Base-by-base conservation (phyloP, 2,797 vertebrate species). In the Perodicticus potto region DNA sequence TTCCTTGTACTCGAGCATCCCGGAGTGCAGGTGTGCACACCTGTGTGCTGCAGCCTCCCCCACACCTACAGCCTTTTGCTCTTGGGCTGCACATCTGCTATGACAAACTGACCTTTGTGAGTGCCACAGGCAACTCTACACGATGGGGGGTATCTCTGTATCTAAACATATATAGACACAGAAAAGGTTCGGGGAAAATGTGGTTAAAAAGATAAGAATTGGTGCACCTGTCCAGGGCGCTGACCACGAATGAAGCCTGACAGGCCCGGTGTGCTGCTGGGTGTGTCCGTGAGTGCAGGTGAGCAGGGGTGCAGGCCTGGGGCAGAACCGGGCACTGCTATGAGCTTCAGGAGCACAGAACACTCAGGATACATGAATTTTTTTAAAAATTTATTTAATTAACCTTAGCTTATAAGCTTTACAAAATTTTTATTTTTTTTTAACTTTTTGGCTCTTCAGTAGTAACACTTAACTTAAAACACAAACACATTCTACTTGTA, bases 1-100 rank as follows among this genome's bases (percentile, higher is more conserved):
- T 70, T 37, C 20, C 20, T 7, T 6, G 5, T 53, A 19, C 53
- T 0, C 12, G 29, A 77, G 13, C 29, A 20, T n/a, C 10, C 45
- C 49, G 7, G 19, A 53, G 29, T 22, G 29, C 45, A n/a, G 29
- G n/a, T 20, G n/a, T 19, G 11, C 45, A 13, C 53, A n/a, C 74
- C 10, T n/a, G 49, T 49, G 11, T 53, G 74, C 27, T 0, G 4
- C 11, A 12, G 45, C 45, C 19, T n/a, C 0, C 45, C 6, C 12
- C 29, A 53, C 3, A 0, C 43, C 29, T 6, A 20, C 20, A 19
- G 45, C 45, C 45, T n/a, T 5, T 22, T 22, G 45, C 45, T 12
- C 29, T 5, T 53, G 12, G 29, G 74, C 69, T 7, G 12, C 2
- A 11, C 20, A 32, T 45, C 74, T 3, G 5, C 7, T 49, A 14